These are phyloP conservation scores for Zaprionus taronus DNA, from an alignment of 1,140 invertebrate species.

Conservation along the genomic window DNA sequence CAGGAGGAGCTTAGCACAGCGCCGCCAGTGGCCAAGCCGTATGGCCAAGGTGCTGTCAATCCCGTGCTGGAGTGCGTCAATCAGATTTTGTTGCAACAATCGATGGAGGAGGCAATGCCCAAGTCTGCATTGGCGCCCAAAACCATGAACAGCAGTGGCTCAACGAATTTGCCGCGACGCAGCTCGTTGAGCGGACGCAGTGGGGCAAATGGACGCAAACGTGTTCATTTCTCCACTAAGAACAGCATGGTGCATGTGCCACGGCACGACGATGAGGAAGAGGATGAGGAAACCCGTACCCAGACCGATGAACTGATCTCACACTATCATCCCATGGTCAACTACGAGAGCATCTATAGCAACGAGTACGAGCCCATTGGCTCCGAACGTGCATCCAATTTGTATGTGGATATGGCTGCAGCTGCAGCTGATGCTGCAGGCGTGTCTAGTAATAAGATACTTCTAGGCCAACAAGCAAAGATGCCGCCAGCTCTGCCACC, in stretches of 20 bases:
- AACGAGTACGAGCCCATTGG: conserved; percentile 86
- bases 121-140: conserved; percentile 39
- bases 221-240: conserved; percentile 83
- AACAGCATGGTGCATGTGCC: conserved; percentile 83
- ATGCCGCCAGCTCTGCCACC: conserved; percentile 86
- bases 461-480: conserved; percentile 28
- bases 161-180: conserved; percentile 40
- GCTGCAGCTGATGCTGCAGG: conserved; percentile 1
- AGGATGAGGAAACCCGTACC: conserved; percentile 50
- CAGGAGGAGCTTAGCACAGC: conserved; percentile 86
- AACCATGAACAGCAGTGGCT: conserved; percentile 13
- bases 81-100: conserved; percentile 82
- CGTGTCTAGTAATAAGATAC: conserved; percentile 5
- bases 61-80: conserved; percentile 90
- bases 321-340: conserved; percentile 62
- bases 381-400: conserved; percentile 76
- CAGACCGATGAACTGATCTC: conserved; percentile 56
- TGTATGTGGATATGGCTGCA: conserved; percentile 85
- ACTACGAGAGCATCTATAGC: conserved; percentile 85
- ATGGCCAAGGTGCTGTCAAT: conserved; percentile 85
- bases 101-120: conserved; percentile 72
- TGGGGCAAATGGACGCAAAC: conserved; percentile 67
- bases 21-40: conserved; percentile 77
- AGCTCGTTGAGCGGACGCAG: conserved; percentile 64
- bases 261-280: conserved; percentile 62